A percentile compares a stretch with the other conserved stretches of the same genome.
Conservation (phyloP, 2,888 invertebrate genomes). For the Drosophila ezoana region DNA sequence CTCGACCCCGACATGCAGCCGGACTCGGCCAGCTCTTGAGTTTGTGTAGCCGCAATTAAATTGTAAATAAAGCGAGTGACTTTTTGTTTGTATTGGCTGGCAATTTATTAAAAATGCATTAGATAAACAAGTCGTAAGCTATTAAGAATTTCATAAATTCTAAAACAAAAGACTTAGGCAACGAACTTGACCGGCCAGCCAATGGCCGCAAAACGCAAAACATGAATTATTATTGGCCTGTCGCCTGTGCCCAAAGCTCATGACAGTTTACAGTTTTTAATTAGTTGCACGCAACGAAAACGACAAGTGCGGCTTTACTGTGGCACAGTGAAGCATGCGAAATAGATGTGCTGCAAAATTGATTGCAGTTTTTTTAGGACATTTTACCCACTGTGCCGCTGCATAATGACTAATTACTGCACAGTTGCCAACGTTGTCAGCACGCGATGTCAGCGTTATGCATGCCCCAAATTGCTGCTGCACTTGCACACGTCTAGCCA, state of each 20-base stretch:
- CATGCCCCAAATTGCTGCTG: constrained; percentile 45
- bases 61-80: constrained; percentile 53
- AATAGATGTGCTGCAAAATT: no score
- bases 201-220: constrained; percentile 28
- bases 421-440: constrained; percentile 45
- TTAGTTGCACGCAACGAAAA: constrained; percentile 61
- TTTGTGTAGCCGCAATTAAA: constrained; percentile 66
- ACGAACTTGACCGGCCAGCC: constrained; percentile 50
- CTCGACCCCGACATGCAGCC: constrained; percentile 43
- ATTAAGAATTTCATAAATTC: constrained; percentile 69
- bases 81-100: constrained; percentile 47
- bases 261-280: constrained; percentile 67
- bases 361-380: background rate
- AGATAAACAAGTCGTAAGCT: constrained; percentile 67
- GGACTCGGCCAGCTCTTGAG: constrained; percentile 4
- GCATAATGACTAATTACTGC: constrained; percentile 55
- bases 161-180: constrained; percentile 68
- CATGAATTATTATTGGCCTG: constrained; percentile 54
- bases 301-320: constrained; percentile 41
- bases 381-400: constrained; percentile 34
- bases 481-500: constrained; percentile 26
- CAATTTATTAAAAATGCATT: constrained; percentile 70
- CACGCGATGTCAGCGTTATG: constrained; percentile 56
- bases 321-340: constrained; percentile 31
- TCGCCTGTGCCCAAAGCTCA: constrained; percentile 26